Evolutionary conservation across 2,797 vertebrate species (phyloP).

Genomic region (Tolypeutes matacus): DNA sequence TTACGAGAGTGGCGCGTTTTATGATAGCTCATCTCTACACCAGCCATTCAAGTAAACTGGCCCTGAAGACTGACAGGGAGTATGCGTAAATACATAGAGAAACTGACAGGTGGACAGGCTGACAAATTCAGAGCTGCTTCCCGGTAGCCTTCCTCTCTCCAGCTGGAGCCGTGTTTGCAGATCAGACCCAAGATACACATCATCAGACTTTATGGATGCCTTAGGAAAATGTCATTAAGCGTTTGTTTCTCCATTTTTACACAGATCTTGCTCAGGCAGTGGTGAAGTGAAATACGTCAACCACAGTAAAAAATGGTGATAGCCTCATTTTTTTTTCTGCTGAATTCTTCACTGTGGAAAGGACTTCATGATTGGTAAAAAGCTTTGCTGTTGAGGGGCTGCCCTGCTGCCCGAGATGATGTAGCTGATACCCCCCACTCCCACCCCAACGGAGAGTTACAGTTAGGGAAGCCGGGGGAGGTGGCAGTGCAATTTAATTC

Average conservation of each 20-base stretch:
- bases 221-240: conserved; percentile 62
- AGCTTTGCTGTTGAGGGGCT: not conserved
- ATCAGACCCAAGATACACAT: not conserved
- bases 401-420: not conserved
- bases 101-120: conserved; percentile 20
- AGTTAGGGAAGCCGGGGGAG: not conserved
- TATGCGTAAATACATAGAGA: not conserved
- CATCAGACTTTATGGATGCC: not conserved
- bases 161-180: not conserved
- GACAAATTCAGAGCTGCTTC: conserved; percentile 48
- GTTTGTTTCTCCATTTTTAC: conserved; percentile 53
- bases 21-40: not conserved
- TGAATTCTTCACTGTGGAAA: conserved; percentile 35
- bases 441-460: not conserved
- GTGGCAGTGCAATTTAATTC: too few relatives aligned
- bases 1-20: conserved; percentile 17
- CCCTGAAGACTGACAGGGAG: not conserved
- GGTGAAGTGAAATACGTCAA: conserved; percentile 52
- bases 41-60: not conserved
- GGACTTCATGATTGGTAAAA: conserved; percentile 9
- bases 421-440: not conserved
- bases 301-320: conserved; percentile 24
- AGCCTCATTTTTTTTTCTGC: conserved; percentile 60
- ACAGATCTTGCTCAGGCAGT: conserved; percentile 36
- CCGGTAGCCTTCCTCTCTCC: not conserved